Base-by-base conservation (phyloP, 2,888 invertebrate species). In the Gortyna flavago region DNA sequence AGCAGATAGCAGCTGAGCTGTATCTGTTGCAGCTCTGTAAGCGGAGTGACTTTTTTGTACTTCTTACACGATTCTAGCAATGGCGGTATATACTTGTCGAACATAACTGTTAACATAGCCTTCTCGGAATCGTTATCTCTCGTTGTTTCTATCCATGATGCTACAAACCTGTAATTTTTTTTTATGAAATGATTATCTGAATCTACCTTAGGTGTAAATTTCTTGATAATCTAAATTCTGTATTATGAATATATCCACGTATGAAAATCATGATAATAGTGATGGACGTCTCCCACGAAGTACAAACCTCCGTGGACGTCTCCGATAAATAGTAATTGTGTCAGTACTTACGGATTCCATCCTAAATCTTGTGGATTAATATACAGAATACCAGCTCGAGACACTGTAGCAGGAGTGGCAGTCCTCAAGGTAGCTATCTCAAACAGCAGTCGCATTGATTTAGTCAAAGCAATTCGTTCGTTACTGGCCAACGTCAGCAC, bases 331-430 rank as follows among this genome's bases (percentile, higher is more conserved):
- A 13, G 4, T 29, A 29, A 59, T 25, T 35, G 2, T 65, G 18
- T 71, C 18, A 57, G 41, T 62, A 97, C 98, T 97, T 95, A 98
- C 96, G 99, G 99, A 95, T 98, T 98, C 99, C 99, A 99, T 6
- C 99, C 99, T 73, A 99, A 97, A 95, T 99, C 99, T 85, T 98
- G 98, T 0, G 99, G 98, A 95, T 99, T 99, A 83, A 99, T 98
- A 92, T 99, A 99, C 25, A 99, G 97, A 90, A 99, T 99, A 78
- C 99, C 99, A 82, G 99, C 99, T 74, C 99, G 97, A 0, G 99
- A 99, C 0, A 99, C 99, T 0, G 99, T 99, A 0, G 99, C 99
- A 4, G 99, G 99, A 0, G 99, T 99, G 0, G 99, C 99, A 0
- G 99, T 99, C 89, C 98, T 97, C 89, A 99, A 96, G 90, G 98